These are phyloP conservation scores for Gila orcuttii DNA, from an alignment of 2,113 vertebrate genomes.

Conservation along the genomic window DNA sequence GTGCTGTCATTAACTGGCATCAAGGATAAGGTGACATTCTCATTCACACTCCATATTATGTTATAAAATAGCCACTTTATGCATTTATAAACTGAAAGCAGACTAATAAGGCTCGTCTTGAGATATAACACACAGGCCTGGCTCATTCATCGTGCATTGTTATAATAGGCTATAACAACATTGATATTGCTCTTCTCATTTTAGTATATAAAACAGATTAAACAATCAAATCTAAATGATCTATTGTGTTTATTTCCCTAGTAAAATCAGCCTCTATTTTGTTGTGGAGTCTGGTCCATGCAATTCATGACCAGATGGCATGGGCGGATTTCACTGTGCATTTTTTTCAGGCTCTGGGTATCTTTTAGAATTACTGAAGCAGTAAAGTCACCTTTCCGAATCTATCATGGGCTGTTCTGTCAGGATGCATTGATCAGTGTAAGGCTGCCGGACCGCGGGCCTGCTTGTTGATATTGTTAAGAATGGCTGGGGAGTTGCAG, in stretches of 20 bases:
- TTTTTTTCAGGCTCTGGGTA: neutral
- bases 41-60: neutral
- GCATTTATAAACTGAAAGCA: neutral
- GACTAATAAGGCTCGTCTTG: neutral
- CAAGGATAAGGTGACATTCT: neutral
- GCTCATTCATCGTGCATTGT: neutral
- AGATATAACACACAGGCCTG: neutral
- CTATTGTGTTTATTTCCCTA: neutral
- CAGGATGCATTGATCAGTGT: constrained; percentile 1
- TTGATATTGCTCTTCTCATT: neutral
- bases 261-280: neutral
- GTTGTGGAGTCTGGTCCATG: neutral
- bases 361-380: neutral
- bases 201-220: no score
- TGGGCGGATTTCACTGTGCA: neutral
- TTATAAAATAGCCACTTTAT: neutral
- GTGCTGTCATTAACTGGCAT: constrained; percentile 5
- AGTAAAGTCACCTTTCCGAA: neutral
- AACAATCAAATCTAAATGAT: no score
- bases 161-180: neutral
- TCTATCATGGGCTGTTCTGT: neutral
- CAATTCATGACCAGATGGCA: neutral
- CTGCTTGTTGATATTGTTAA: constrained; percentile 12
- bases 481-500: constrained; percentile 6
- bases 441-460: neutral